A percentile compares a stretch with the other conserved stretches of the same genome.
These are phyloP conservation scores for Clupea harengus DNA, from an alignment of 2,113 vertebrate genomes.

Conservation along the genomic window DNA sequence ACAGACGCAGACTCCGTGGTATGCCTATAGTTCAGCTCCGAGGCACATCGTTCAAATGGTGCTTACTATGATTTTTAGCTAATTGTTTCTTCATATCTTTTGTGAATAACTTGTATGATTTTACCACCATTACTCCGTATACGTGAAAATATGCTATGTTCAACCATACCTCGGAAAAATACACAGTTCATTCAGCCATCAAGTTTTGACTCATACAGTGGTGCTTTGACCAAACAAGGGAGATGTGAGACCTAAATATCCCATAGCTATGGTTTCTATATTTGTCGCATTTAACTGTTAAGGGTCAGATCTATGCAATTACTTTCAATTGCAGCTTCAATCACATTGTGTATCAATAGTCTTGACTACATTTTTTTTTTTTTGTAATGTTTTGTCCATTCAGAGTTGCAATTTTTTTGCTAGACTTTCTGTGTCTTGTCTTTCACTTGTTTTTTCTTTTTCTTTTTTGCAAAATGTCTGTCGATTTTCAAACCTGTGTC, in stretches of 20 bases:
- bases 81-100: slow-evolving; percentile 56
- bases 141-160: slow-evolving; percentile 55
- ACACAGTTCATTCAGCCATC: slow-evolving; percentile 75
- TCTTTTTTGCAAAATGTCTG: slow-evolving; percentile 8
- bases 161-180: slow-evolving; percentile 81
- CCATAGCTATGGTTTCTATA: slow-evolving; percentile 39
- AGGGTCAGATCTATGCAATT: slow-evolving; percentile 38
- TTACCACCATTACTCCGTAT: slow-evolving; percentile 31
- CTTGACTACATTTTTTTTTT: slow-evolving; percentile 7
- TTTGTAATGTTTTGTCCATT: slow-evolving; percentile 24
- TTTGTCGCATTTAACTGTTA: slow-evolving; percentile 39
- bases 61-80: slow-evolving; percentile 56
- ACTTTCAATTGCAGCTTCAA: slow-evolving; percentile 34
- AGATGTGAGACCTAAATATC: slow-evolving; percentile 55
- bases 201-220: slow-evolving; percentile 56
- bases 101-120: slow-evolving; percentile 63
- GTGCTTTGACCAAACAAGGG: slow-evolving; percentile 79
- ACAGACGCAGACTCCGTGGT: not conserved
- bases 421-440: not conserved
- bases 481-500: not conserved
- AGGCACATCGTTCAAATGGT: slow-evolving; percentile 60
- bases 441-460: slow-evolving; percentile 10
- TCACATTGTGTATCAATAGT: not conserved
- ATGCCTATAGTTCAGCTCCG: slow-evolving; percentile 34
- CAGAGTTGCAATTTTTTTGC: slow-evolving; percentile 16